These are phyloP conservation scores for Dipus sagitta DNA, from an alignment of 2,797 vertebrate species.

Conservation along the genomic window DNA sequence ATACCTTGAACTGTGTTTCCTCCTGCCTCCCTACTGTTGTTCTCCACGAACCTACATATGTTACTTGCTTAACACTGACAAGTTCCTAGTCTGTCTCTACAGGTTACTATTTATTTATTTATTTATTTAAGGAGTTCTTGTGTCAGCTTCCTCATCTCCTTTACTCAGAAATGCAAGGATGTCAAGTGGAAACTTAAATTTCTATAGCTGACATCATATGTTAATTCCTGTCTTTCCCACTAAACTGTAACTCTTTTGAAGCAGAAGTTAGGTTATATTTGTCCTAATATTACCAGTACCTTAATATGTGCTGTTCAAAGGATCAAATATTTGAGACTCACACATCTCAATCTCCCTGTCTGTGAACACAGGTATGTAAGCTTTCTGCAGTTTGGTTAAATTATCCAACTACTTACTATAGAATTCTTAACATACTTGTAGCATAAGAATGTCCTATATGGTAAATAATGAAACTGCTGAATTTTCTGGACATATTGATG, in stretches of 20 bases:
- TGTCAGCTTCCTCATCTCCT: not conserved
- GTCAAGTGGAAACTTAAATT: not conserved
- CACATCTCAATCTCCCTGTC: not conserved
- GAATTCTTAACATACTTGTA: conserved; percentile 33
- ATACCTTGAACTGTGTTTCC: not conserved
- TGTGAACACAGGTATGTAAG: not conserved
- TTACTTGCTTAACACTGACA: not conserved
- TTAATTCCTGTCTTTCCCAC: not conserved
- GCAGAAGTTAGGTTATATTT: not conserved
- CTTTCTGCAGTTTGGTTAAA: conserved; percentile 25
- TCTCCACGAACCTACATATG: not conserved
- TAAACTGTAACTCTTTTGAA: not conserved
- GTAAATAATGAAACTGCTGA: not conserved
- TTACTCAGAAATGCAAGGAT: not conserved
- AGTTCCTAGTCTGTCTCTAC: not conserved
- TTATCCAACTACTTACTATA: not conserved
- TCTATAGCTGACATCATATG: conserved; percentile 19
- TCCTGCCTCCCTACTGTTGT: not conserved
- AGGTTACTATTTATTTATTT: not conserved
- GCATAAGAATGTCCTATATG: not conserved
- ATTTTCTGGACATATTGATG: not conserved
- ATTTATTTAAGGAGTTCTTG: not conserved
- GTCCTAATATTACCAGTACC: not conserved
- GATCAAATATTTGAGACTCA: conserved; percentile 24
- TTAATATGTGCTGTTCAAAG: not conserved